phyloP scores from a whole-genome alignment of 2,888 invertebrate species.

The Phengaris alcon region DNA sequence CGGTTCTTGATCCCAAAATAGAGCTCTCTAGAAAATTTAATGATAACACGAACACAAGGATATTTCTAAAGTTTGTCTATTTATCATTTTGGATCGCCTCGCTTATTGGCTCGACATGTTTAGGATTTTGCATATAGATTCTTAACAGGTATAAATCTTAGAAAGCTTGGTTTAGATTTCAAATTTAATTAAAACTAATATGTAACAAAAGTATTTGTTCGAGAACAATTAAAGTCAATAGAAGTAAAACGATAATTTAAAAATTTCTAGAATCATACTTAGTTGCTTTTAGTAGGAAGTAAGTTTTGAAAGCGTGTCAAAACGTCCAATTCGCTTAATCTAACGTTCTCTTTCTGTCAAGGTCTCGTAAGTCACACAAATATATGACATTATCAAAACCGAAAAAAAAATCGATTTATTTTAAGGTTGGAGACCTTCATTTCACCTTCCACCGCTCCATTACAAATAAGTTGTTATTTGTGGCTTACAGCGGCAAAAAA shows the following conservation, averaged over 20 bases:
- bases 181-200: background rate
- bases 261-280: background rate
- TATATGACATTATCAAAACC: slow-evolving; percentile 28
- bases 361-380: slow-evolving; percentile 26
- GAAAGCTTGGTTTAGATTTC: background rate
- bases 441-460: slow-evolving; percentile 46
- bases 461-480: slow-evolving; percentile 58
- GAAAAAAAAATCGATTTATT: slow-evolving; percentile 34
- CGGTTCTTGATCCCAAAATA: slow-evolving; percentile 23
- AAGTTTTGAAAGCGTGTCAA: slow-evolving; percentile 12
- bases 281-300: background rate
- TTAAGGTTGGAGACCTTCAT: slow-evolving; percentile 42
- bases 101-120: slow-evolving; percentile 1
- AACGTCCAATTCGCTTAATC: slow-evolving; percentile 9
- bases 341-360: slow-evolving; percentile 7
- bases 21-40: slow-evolving; percentile 20
- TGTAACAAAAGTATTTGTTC: background rate
- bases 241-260: background rate
- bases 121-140: background rate
- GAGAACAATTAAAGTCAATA: background rate
- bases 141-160: background rate
- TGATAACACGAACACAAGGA: slow-evolving; percentile 19
- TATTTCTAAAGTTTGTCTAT: slow-evolving; percentile 15
- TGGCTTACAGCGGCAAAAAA: slow-evolving; percentile 52
- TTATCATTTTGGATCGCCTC: slow-evolving; percentile 4